Evolutionary conservation across 1,140 invertebrate species (phyloP).

Genomic region (Condylostylus longicornis): DNA sequence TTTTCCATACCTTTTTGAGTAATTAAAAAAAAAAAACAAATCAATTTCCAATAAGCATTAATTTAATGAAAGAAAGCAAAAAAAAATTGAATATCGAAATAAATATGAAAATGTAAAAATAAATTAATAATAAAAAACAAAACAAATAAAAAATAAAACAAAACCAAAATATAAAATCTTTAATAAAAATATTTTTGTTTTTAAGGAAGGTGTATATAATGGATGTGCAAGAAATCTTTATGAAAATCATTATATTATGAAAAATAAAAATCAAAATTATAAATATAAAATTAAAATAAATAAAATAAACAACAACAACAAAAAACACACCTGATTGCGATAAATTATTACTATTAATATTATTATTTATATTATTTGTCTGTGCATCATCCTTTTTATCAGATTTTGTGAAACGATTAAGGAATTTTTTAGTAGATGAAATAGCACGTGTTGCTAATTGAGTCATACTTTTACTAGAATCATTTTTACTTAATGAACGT

Average conservation of each 20-base stretch:
- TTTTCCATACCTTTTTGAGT: too few species aligned
- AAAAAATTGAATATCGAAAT: not conserved
- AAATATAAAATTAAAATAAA: too few species aligned
- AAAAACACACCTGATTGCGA: slow-evolving; percentile 1
- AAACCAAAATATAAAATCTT: not conserved
- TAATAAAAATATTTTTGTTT: too few species aligned
- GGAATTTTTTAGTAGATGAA: not conserved
- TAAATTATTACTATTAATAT: too few species aligned
- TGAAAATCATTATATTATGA: too few species aligned
- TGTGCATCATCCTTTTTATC: slow-evolving; percentile 1
- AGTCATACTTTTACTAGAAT: slow-evolving; percentile 30
- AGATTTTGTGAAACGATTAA: not conserved
- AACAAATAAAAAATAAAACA: not conserved
- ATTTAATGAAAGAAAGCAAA: not conserved
- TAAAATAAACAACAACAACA: not conserved
- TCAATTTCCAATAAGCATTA: not conserved
- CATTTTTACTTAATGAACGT: slow-evolving; percentile 13
- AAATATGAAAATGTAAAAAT: not conserved
- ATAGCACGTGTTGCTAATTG: slow-evolving; percentile 11
- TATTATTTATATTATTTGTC: too few species aligned
- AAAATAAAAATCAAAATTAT: too few species aligned
- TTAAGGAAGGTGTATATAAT: too few species aligned
- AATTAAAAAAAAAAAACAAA: too few species aligned
- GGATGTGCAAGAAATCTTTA: too few species aligned
- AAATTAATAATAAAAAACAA: not conserved